Evolutionary conservation across 1,140 invertebrate genomes (phyloP), one percentile per base, ranked within the genome.

Genomic region (Galleria mellonella): DNA sequence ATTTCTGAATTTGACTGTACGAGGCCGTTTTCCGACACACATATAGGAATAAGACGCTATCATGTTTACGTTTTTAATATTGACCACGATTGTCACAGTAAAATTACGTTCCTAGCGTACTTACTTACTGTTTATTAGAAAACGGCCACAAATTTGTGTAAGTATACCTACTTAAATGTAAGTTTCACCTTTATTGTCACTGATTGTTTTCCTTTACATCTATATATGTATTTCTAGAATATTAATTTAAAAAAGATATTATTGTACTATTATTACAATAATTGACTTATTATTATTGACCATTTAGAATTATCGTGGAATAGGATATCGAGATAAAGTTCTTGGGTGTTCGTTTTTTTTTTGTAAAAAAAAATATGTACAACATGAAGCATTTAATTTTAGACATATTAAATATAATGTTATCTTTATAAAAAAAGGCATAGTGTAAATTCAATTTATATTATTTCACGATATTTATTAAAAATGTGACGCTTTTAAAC

Each of bases 311-410:
- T 74, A 76, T 67, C 59, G 59, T 65, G 62, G 65, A 74, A 65
- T 57, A 64, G 58, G 47, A 58, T 62, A 64, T 59, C 9, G 45
- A 38, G 43, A 57, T 54, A 59, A 60, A 50, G 51, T 46, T 55
- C 43, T 51, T 51, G 67, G 62, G 57, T 45, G 54, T 63, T 54
- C 55, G 62, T 55, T 62, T 57, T 66, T 62, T 66, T 77, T 58
- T 48, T 51, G 54, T 55, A 66, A 47, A 51, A 38, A 75, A 72
- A 72, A 70, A 69, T 57, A 81, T 84, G 81, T 84, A 84, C 81
- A 84, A 84, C 70, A 77, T 47, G 66, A 84, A 79, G 81, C 81
- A 84, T 84, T 84, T 84, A 84, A 83, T 84, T 83, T 84, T 84
- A 81, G 81, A 79, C 63, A 79, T 84, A 81, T 82, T 72, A 73